Base-by-base conservation (phyloP, 2,797 vertebrate genomes). In the Cichlasoma orientale region DNA sequence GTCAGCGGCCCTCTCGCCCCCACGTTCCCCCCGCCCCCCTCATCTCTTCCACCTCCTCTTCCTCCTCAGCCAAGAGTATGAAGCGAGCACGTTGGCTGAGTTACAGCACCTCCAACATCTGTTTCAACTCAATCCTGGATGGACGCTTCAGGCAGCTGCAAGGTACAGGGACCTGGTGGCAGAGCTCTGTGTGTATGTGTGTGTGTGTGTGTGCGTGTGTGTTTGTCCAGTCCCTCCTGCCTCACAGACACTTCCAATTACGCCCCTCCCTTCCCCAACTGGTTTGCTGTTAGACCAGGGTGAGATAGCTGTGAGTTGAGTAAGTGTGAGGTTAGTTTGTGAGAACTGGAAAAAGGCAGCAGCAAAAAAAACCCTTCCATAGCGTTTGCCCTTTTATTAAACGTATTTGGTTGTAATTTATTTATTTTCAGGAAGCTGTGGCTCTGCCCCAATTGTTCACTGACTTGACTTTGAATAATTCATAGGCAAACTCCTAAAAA, bases 131-230 rank as follows among this genome's bases (percentile, higher is more conserved):
- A 84, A 90, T 96, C 89, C 92, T 96, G 86, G 96, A 96, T 3
- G 95, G 96, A 59, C 95, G 96, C 88, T 96, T 96, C 90, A 92
- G 95, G 82, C 95, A 96, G 87, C 77, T 96, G 90, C 96, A 96
- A 96, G 96, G 96, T 96, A 96, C 87, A 72, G 44, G 56, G 56
- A 73, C 57, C 78, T 21, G 76, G n/a, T 16, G 44, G 59, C 27
- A 14, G 81, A 68, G 19, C 29, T 8, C 59, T 38, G 80, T 56
- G 72, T 77, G 74, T 63, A 72, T 66, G 70, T 74, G 77, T 61
- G 47, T 38, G 61, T 33, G 78, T 58, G 74, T 76, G 74, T 66
- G 68, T 77, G 7, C 56, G 75, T 69, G 56, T 76, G 61, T 31
- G 9, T 36, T 55, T 74, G 70, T 58, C 72, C 52, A 19, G 61